Evolutionary conservation across 2,797 vertebrate genomes (phyloP).

Genomic region (Hyperoplus immaculatus): DNA sequence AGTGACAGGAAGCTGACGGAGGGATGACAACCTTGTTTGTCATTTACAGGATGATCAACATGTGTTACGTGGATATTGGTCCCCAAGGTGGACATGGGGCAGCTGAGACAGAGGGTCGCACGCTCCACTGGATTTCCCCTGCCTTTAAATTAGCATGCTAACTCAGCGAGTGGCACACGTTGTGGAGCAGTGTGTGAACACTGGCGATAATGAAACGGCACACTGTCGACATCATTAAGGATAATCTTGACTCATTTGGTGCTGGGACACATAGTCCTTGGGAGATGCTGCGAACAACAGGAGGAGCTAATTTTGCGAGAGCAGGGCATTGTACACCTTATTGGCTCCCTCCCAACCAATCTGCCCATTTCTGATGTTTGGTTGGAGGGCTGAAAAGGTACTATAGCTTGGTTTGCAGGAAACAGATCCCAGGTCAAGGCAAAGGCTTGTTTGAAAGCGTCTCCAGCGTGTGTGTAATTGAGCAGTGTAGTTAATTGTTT

Average conservation of each 20-base stretch:
- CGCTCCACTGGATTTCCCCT: conserved; percentile 69
- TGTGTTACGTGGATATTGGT: conserved; percentile 75
- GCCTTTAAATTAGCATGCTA: conserved; percentile 79
- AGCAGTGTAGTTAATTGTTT: conserved; percentile 90
- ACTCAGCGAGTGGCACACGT: conserved; percentile 66
- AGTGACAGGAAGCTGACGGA: conserved; percentile 84
- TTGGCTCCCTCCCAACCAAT: conserved; percentile 25
- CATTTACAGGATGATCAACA: conserved; percentile 84
- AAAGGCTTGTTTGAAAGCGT: conserved; percentile 79
- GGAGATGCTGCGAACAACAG: conserved; percentile 61
- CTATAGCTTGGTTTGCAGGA: conserved; percentile 45
- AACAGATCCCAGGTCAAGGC: conserved; percentile 79
- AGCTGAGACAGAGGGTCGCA: conserved; percentile 68
- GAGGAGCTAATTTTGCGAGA: conserved; percentile 49
- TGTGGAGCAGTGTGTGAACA: conserved; percentile 68
- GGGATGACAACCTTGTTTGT: conserved; percentile 86
- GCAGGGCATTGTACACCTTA: conserved; percentile 46
- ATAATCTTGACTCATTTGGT: conserved; percentile 79
- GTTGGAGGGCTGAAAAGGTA: conserved; percentile 41
- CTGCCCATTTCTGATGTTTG: conserved; percentile 33
- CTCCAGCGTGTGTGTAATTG: conserved; percentile 87
- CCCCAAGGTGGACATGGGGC: conserved; percentile 75
- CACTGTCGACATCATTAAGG: conserved; percentile 77
- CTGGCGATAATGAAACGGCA: conserved; percentile 75
- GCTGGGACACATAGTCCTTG: conserved; percentile 69